Evolutionary conservation across 2,888 invertebrate genomes (phyloP).

Genomic region (Caenorhabditis doughertyi): DNA sequence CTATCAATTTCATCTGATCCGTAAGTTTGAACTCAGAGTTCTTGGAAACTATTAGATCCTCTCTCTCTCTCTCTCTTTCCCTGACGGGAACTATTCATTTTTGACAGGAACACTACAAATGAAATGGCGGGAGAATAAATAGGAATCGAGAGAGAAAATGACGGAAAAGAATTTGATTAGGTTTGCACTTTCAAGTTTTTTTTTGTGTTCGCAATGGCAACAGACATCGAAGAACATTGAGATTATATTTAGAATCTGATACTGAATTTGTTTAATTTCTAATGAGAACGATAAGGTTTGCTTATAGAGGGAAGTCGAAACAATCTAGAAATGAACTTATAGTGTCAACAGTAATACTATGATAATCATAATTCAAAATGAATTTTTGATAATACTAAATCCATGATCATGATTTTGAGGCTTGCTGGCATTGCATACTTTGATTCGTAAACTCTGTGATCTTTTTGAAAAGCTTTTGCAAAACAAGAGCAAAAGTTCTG

Average conservation of each 20-base stretch:
- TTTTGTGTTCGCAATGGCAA: neutral
- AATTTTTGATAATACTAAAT: too few species aligned
- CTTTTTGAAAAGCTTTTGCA: neutral
- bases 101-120: constrained; percentile 26
- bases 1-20: neutral
- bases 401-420: too few species aligned
- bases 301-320: too few species aligned
- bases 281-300: too few species aligned
- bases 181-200: constrained; percentile 32
- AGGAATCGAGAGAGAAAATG: constrained; percentile 1
- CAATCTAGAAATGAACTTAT: too few species aligned
- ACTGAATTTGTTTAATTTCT: neutral
- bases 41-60: neutral
- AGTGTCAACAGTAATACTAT: too few species aligned
- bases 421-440: too few species aligned
- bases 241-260: constrained; percentile 8
- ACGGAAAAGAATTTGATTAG: constrained; percentile 7
- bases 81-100: constrained; percentile 26
- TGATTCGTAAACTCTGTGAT: too few species aligned
- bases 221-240: neutral
- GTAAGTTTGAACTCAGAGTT: neutral
- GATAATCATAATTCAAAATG: too few species aligned
- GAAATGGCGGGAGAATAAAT: constrained; percentile 23
- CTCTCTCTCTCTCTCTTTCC: neutral
- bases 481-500: constrained; percentile 20